A percentile compares a stretch with the other conserved stretches of the same genome.
Evolutionary conservation across 2,113 vertebrate species (phyloP).

Genomic region (Talpa occidentalis): DNA sequence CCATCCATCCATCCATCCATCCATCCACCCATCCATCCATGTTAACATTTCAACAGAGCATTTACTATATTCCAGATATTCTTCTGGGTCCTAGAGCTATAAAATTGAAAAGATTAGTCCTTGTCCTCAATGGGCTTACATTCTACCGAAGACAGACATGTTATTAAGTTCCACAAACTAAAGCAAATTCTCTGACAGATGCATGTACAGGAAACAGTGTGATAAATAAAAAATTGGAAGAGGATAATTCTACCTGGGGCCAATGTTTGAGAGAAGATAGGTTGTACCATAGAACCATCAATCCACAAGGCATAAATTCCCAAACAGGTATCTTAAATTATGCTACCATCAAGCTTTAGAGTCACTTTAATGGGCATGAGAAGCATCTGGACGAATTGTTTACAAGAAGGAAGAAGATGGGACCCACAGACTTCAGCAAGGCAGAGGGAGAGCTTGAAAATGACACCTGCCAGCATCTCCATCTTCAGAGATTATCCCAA

Average conservation of each 20-base stretch:
- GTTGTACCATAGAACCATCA: background rate
- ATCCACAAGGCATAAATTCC: background rate
- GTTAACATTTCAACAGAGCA: background rate
- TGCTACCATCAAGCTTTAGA: background rate
- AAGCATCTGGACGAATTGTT: background rate
- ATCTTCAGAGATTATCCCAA: too few relatives aligned
- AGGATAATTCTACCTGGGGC: background rate
- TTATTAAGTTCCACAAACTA: constrained; percentile 14
- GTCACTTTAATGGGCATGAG: background rate
- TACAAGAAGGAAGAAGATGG: too few relatives aligned
- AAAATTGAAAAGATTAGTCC: background rate
- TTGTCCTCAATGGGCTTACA: background rate
- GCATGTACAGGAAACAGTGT: background rate
- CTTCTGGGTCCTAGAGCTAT: background rate
- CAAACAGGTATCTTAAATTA: background rate
- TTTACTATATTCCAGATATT: background rate
- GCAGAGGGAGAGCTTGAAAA: too few relatives aligned
- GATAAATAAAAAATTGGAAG: background rate
- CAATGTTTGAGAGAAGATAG: background rate
- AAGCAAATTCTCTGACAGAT: background rate
- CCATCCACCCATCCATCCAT: background rate
- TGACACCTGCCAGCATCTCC: too few relatives aligned
- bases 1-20: background rate
- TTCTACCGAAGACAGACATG: background rate
- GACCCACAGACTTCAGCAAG: too few relatives aligned